Percentiles rank a stretch among this genome's conserved stretches.
Evolutionary conservation across 2,888 invertebrate species (phyloP).

Genomic region (Nomada fucata): DNA sequence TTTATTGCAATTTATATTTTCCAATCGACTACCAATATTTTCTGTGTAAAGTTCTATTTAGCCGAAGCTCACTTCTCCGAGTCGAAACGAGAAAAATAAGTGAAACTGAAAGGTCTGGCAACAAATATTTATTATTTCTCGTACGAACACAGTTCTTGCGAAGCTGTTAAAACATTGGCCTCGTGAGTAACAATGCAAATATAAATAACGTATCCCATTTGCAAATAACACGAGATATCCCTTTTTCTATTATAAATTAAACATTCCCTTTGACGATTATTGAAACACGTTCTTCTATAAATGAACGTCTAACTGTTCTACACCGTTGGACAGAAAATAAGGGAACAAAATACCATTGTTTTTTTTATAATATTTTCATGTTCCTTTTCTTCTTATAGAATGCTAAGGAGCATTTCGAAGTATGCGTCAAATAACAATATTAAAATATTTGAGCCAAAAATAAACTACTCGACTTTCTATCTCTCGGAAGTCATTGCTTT

Average conservation of each 20-base stretch:
- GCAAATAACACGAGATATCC: too few relatives aligned
- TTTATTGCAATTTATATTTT: not conserved
- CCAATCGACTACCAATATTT: not conserved
- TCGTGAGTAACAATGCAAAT: too few relatives aligned
- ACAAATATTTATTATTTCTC: too few relatives aligned
- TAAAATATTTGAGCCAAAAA: not conserved
- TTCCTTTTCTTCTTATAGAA: too few relatives aligned
- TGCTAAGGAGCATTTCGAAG: not conserved
- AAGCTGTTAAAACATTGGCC: too few relatives aligned
- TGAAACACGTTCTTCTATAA: not conserved
- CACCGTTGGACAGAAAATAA: not conserved
- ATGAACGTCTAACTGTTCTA: not conserved
- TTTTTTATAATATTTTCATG: not conserved
- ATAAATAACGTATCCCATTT: too few relatives aligned
- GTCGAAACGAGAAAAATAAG: too few relatives aligned
- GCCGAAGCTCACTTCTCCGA: too few relatives aligned
- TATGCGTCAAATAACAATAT: not conserved
- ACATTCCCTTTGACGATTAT: not conserved
- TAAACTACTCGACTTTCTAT: not conserved
- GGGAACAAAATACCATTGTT: not conserved
- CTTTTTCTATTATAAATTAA: not conserved
- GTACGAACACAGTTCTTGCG: too few relatives aligned
- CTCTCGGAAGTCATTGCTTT: not conserved
- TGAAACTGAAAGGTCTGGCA: too few relatives aligned
- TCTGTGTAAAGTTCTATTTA: too few relatives aligned